phyloP scores from a whole-genome alignment of 1,140 invertebrate species.

The Gyrodactylus salaris region DNA sequence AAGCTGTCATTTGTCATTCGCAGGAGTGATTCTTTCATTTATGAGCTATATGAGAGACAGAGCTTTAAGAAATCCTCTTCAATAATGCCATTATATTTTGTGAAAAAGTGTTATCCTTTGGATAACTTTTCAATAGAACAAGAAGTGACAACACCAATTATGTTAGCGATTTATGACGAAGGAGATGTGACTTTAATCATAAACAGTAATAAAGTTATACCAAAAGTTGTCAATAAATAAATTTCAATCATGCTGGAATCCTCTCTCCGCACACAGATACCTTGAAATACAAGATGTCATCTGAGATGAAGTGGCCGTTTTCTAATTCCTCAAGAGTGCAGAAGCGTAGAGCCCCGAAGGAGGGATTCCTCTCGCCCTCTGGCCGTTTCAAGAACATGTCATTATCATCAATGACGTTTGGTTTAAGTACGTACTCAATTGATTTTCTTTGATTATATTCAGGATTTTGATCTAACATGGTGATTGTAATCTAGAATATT shows the following conservation, averaged over 20 bases:
- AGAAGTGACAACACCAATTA: background rate
- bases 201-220: too few species aligned
- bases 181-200: background rate
- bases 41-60: background rate
- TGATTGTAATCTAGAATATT: background rate
- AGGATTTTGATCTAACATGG: background rate
- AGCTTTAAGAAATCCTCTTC: background rate
- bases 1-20: background rate
- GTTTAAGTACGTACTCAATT: background rate
- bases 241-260: background rate
- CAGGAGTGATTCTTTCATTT: background rate
- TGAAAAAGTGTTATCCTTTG: background rate
- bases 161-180: background rate
- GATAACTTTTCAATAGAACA: background rate
- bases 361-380: background rate
- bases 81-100: background rate
- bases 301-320: background rate
- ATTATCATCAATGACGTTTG: constrained; percentile 4
- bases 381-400: background rate
- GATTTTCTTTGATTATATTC: background rate
- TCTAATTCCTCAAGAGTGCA: background rate
- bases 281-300: background rate
- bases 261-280: background rate
- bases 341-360: background rate
- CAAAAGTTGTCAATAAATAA: background rate